Evolutionary conservation across 2,888 invertebrate genomes (phyloP), one percentile per base, ranked within the genome.

Genomic region (Cephonodes hylas): DNA sequence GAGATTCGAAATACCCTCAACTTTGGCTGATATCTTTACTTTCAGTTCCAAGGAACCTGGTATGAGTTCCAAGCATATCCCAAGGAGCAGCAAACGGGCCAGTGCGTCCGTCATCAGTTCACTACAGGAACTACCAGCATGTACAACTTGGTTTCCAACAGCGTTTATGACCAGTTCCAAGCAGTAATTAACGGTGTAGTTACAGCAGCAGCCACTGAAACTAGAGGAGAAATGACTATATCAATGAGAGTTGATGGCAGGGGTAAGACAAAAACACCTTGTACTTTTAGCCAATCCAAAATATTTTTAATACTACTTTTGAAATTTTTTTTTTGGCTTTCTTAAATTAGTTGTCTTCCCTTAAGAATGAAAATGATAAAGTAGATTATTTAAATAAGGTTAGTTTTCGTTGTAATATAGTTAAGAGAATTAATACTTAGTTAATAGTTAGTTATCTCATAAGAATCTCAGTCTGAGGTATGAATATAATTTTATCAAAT

Each of bases 31-130:
- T 45, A 6, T 13, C 3, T 58, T 48, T 44, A 31, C 42, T 77
- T 75, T 0, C 63, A 86, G 86, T 86, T 85, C 66, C 57, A 66
- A 67, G 86, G 85, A 0, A 45, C 63, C 0, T 86, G 86, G 86
- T 65, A 82, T 31, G 85, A 86, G 70, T 77, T 81, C n/a, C 67
- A 79, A 65, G 73, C 84, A 0, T 86, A 86, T 58, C 83, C 86
- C 0, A 83, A 83, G 61, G 78, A 69, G 0, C 69, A 80, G 31
- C 77, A 81, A 62, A 63, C 69, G 0, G 88, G 88, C 0, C 77
- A 86, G 48, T 89, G 90, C 60, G 68, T 86, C 56, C 82, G 69
- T 58, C 85, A 86, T 59, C 60, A 74, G 18, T 88, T 80, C 67
- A 64, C 73, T 0, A 5, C 57, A 3, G 66, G 63, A 7, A 45